phyloP scores from a whole-genome alignment of 2,888 invertebrate genomes.

The Zygaena filipendulae region DNA sequence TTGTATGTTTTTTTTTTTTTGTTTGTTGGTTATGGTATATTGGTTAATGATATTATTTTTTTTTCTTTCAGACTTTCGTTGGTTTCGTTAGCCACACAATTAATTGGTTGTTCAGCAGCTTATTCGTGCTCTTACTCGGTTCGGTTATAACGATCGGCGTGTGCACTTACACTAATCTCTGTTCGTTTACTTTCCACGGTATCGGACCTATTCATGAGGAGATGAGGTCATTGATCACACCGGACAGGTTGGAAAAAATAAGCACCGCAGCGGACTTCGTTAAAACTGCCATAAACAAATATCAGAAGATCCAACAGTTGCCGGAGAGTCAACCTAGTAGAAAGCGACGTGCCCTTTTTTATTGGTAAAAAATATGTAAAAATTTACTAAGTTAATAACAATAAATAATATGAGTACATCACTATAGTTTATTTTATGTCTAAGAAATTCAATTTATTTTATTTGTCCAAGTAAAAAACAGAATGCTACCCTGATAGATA shows the following conservation, averaged over 20 bases:
- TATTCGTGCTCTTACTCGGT: constrained; percentile 62
- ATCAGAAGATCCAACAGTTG: constrained; percentile 52
- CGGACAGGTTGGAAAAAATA: constrained; percentile 69
- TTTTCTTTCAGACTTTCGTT: constrained; percentile 41
- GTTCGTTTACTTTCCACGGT: constrained; percentile 70
- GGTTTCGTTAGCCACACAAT: constrained; percentile 41
- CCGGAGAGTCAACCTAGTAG: constrained; percentile 24
- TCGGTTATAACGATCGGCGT: constrained; percentile 50
- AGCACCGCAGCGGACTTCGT: constrained; percentile 69
- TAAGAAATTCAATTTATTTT: too few species aligned
- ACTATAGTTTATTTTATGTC: too few species aligned
- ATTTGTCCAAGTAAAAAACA: too few species aligned
- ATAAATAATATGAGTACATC: too few species aligned
- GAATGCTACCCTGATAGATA: too few species aligned
- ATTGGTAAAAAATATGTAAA: too few species aligned
- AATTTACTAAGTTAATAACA: too few species aligned
- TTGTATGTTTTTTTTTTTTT: too few species aligned
- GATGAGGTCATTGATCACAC: constrained; percentile 66
- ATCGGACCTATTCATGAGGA: constrained; percentile 68
- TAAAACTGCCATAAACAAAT: constrained; percentile 71
- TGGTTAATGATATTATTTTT: constrained; percentile 1
- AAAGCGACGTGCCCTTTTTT: constrained; percentile 31
- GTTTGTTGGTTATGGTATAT: not conserved
- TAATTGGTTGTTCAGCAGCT: constrained; percentile 42
- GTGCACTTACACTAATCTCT: constrained; percentile 72